Conservation (phyloP, 2,888 invertebrate genomes). For the Sialis fuliginosa region DNA sequence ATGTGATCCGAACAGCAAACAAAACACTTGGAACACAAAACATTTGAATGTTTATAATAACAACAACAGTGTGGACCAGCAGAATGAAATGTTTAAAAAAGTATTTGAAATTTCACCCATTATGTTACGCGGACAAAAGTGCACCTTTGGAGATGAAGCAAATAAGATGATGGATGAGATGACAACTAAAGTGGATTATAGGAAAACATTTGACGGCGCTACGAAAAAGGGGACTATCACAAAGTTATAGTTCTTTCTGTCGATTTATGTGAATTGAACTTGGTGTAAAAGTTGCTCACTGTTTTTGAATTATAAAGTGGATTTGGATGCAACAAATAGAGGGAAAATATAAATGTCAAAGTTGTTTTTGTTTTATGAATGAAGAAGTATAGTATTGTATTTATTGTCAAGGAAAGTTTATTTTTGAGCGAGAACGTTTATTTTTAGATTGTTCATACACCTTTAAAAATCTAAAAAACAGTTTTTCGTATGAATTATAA, state of each 20-base stretch:
- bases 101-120: conserved; percentile 1
- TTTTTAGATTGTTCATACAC: too few relatives aligned
- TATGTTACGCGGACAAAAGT: conserved; percentile 1
- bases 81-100: conserved; percentile 1
- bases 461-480: too few relatives aligned
- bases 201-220: neutral
- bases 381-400: too few relatives aligned
- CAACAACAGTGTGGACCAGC: neutral
- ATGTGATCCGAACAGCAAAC: neutral
- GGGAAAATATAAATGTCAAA: too few relatives aligned
- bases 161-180: neutral
- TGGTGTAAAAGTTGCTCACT: too few relatives aligned
- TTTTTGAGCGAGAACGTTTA: too few relatives aligned
- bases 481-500: too few relatives aligned
- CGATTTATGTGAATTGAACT: too few relatives aligned
- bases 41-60: neutral
- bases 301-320: too few relatives aligned
- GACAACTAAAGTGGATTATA: neutral
- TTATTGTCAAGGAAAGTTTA: too few relatives aligned
- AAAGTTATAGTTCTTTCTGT: neutral
- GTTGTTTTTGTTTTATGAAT: too few relatives aligned
- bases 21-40: neutral
- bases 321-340: too few relatives aligned
- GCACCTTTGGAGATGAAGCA: neutral
- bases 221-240: neutral